Evolutionary conservation across 1,140 invertebrate genomes (phyloP), one percentile per base, ranked within the genome.

Genomic region (Drosophila kepulauana): DNA sequence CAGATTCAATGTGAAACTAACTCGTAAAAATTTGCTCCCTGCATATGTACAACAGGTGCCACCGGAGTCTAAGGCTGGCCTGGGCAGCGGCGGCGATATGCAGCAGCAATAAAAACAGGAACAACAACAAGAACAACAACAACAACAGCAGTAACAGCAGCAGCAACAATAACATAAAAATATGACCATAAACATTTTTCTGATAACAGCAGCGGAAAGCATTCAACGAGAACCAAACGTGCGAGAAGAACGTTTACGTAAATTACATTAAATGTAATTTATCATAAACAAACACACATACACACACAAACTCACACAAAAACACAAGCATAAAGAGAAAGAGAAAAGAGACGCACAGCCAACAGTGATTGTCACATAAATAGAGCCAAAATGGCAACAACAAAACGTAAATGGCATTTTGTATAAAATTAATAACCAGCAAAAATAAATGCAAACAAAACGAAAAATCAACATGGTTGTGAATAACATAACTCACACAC

Each of bases 1-100:
- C 16, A 33, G 45, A 66, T 82, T 33, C 7, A 71, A 79, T 57
- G 54, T 20, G 4, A 75, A 30, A 75, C 73, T 63, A 81, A 84
- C 79, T 67, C 51, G 51, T 48, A 16, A 56, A 63, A 63, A 41
- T 33, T 38, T 10, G 6, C 33, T 72, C 13, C 41, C 46, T 56
- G 51, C 51, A 54, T 54, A 45, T 73, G 38, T 46, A 64, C 70
- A 79, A 79, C 74, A 94, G 82, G 95, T 96, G 35, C 95, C 95
- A n/a, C 95, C 95, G 0, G 95, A 96, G 91, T 93, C 95, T 38
- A 96, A 96, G 92, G 95, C 95, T 16, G 96, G 96, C 3, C 93
- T 96, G 54, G 93, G 95, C 62, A 96, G 96, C 84, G 95, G 95
- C 58, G 95, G 95, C 59, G 91, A 92, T 81, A 80, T 84, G 76